A percentile compares a stretch with the other conserved stretches of the same genome.
Conservation (phyloP, 2,113 vertebrate species). For the Zosterops hypoxanthus region DNA sequence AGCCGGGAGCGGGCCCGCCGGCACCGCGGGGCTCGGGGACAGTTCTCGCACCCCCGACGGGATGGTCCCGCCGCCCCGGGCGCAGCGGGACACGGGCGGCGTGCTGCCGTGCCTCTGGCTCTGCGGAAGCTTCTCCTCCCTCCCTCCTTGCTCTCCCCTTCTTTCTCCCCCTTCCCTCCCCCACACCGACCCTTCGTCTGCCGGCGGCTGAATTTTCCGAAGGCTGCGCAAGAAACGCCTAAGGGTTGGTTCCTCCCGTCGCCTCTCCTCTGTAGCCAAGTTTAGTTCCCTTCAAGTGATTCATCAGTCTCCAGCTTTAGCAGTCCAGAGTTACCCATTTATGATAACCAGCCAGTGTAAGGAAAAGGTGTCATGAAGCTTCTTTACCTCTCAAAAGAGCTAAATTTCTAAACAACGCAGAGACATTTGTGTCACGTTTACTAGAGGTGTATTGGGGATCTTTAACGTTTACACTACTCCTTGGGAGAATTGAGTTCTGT, state of each 20-base stretch:
- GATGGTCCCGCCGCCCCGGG: background rate
- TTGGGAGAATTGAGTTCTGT: constrained; percentile 67
- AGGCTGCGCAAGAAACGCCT: constrained; percentile 61
- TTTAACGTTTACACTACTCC: constrained; percentile 72
- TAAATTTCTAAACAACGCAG: constrained; percentile 62
- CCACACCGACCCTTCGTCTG: background rate
- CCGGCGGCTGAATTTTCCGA: constrained; percentile 50
- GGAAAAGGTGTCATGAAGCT: constrained; percentile 64
- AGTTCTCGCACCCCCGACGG: background rate
- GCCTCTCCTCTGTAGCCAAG: constrained; percentile 50
- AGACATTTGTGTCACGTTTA: constrained; percentile 59
- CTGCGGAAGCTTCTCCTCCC: background rate
- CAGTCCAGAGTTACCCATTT: constrained; percentile 62
- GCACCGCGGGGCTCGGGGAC: background rate
- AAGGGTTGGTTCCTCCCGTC: constrained; percentile 52
- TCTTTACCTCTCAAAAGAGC: constrained; percentile 65
- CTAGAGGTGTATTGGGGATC: constrained; percentile 65
- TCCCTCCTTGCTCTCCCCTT: background rate
- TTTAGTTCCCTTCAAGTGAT: constrained; percentile 53
- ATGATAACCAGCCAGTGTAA: constrained; percentile 66
- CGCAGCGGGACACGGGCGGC: background rate
- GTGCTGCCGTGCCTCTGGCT: background rate
- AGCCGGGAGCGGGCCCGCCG: background rate
- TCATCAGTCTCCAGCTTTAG: constrained; percentile 72
- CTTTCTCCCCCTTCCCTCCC: background rate